Evolutionary conservation across 2,113 vertebrate genomes (phyloP).

Genomic region (Columbina picui): DNA sequence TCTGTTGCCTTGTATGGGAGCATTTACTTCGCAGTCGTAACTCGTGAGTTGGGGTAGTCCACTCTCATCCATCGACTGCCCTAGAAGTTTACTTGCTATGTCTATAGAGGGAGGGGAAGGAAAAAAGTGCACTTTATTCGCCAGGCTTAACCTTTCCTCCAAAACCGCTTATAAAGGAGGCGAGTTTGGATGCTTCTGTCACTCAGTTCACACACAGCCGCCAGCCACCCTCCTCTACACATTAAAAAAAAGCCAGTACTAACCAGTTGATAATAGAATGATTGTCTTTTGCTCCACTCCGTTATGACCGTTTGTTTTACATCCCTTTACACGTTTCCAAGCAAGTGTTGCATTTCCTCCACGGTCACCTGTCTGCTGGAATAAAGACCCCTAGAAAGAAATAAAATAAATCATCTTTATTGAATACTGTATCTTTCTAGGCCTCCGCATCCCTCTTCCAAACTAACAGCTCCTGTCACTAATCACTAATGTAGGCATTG

Average conservation of each 20-base stretch:
- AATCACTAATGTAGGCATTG: neutral
- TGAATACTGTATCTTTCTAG: neutral
- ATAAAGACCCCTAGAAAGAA: constrained; percentile 80
- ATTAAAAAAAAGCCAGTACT: constrained; percentile 25
- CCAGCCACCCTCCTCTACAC: neutral
- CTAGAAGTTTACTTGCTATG: constrained; percentile 90
- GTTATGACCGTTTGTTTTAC: constrained; percentile 74
- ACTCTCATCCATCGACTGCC: constrained; percentile 85
- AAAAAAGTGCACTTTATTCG: constrained; percentile 54
- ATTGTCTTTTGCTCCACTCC: constrained; percentile 83
- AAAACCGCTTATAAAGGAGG: neutral
- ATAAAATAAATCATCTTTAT: neutral
- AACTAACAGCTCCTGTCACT: neutral
- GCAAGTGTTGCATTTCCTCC: constrained; percentile 76
- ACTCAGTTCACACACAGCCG: neutral
- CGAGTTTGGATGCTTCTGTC: neutral
- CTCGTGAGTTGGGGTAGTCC: constrained; percentile 90
- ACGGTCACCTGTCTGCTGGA: constrained; percentile 75
- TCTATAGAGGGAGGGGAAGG: constrained; percentile 78
- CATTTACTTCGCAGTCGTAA: constrained; percentile 96
- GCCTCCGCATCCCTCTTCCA: neutral
- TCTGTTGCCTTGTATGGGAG: constrained; percentile 89
- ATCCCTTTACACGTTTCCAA: constrained; percentile 89
- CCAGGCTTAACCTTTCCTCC: neutral
- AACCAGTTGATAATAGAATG: constrained; percentile 92